Conservation (phyloP, 2,888 invertebrate species). For the Hypsopygia costalis region DNA sequence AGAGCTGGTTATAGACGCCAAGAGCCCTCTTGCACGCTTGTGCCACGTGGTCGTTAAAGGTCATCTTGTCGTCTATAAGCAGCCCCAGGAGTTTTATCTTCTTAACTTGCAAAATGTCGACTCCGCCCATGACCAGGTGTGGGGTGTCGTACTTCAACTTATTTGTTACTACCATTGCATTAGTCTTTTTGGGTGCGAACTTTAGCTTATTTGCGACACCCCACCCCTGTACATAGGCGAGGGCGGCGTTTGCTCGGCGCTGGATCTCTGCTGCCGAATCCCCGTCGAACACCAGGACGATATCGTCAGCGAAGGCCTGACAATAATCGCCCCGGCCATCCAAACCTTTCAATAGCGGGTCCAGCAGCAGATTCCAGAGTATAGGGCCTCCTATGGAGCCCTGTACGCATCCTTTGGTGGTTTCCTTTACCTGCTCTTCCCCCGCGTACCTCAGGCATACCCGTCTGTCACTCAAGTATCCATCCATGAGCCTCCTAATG, state of each 20-base stretch:
- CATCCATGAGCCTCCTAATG: too few species aligned
- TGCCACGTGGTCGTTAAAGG: not conserved
- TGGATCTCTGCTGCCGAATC: not conserved
- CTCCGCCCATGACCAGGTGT: too few species aligned
- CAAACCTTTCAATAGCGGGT: too few species aligned
- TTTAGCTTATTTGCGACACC: constrained; percentile 23
- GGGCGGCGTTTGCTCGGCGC: constrained; percentile 23
- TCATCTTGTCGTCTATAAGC: not conserved
- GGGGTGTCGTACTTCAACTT: not conserved
- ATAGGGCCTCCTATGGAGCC: not conserved
- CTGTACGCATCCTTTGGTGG: not conserved
- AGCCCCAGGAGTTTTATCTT: too few species aligned
- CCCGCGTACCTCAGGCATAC: too few species aligned
- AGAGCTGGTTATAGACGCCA: not conserved
- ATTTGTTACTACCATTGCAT: not conserved
- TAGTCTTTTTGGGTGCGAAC: constrained; percentile 8
- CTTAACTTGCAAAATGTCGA: too few species aligned
- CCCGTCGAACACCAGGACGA: not conserved
- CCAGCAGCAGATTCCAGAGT: not conserved
- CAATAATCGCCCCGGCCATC: too few species aligned
- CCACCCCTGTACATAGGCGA: constrained; percentile 22
- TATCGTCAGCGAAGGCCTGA: too few species aligned
- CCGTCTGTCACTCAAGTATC: too few species aligned
- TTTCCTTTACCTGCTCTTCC: not conserved
- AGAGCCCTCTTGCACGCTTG: not conserved